Evolutionary conservation across 2,113 vertebrate genomes (phyloP).

Genomic region (Actenoides hombroni): DNA sequence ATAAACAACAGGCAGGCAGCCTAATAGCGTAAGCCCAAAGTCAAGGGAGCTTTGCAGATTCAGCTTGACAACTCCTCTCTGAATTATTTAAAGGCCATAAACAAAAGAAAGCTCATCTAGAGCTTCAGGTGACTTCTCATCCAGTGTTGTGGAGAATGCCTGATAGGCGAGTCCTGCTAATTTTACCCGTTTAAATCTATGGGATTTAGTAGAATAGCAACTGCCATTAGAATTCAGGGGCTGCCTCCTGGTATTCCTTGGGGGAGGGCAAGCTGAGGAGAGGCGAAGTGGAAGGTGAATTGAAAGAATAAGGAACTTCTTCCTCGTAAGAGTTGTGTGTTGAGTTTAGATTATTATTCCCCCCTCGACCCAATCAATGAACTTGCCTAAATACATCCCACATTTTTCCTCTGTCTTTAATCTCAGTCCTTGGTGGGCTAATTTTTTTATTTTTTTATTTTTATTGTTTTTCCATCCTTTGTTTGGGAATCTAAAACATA

Average conservation of each 20-base stretch:
- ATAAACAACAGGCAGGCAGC: conserved; percentile 33
- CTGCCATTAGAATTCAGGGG: not conserved
- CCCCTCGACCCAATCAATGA: not conserved
- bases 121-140: conserved; percentile 25
- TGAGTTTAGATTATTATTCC: not conserved
- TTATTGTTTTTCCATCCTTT: not conserved
- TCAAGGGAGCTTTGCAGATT: conserved; percentile 46
- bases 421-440: not conserved
- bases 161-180: not conserved
- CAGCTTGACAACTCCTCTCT: conserved; percentile 33
- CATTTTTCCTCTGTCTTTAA: not conserved
- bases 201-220: not conserved
- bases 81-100: conserved; percentile 57
- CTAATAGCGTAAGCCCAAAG: not conserved
- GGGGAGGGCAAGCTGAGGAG: not conserved
- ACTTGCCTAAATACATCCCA: not conserved
- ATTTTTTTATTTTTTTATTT: not conserved
- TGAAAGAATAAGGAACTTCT: not conserved
- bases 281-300: not conserved
- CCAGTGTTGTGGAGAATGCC: not conserved
- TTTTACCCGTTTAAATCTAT: not conserved
- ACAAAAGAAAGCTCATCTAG: not conserved
- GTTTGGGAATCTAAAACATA: not conserved
- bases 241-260: not conserved
- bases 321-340: not conserved